Base-by-base conservation (phyloP, 1,140 invertebrate species). In the Calycopis cecrops region DNA sequence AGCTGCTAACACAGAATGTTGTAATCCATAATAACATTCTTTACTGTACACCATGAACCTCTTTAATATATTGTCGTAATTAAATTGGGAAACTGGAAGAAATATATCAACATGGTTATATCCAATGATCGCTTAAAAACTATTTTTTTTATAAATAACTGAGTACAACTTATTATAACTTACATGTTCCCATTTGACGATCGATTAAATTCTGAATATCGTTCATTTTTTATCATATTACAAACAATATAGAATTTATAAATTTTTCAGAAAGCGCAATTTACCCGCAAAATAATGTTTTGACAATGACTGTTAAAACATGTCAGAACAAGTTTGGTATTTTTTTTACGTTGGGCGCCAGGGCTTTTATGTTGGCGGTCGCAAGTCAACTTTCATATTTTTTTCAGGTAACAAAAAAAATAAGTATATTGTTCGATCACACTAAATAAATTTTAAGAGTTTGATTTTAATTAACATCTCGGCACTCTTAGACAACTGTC, bases 1-100 rank as follows among this genome's bases (percentile, higher is more conserved):
- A 1, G 72, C 71, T 14, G 81, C 68, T 34, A 86, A 67, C 34
- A 76, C 72, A 8, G 75, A 64, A 35, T 75, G 87, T 54, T 80
- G 82, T 18, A 91, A 82, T 10, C 90, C 89, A 17, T 85, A 85
- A 76, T 87, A 91, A 17, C 90, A 90, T 62, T 91, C 90, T 51
- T 85, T 76, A 14, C 63, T 67, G 10, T 73, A 55, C 18, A 90
- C 89, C 42, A 86, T 68, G 42, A 90, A 63, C 12, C 89, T 76
- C 37, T 79, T 77, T 14, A 90, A 59, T 4, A 86, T 72, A 56
- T 71, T 84, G 60, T 90, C 89, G 60, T 88, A 90, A 52, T 77
- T 85, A 28, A 76, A 77, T n/a, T 78, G 76, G 54, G 73, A 74
- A 67, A 74, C 89, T 90, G 73, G 17, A 69, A 67, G 52, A 47